Evolutionary conservation across 2,888 invertebrate species (phyloP), one percentile per base, ranked within the genome.

Genomic region (Ctena decussata): DNA sequence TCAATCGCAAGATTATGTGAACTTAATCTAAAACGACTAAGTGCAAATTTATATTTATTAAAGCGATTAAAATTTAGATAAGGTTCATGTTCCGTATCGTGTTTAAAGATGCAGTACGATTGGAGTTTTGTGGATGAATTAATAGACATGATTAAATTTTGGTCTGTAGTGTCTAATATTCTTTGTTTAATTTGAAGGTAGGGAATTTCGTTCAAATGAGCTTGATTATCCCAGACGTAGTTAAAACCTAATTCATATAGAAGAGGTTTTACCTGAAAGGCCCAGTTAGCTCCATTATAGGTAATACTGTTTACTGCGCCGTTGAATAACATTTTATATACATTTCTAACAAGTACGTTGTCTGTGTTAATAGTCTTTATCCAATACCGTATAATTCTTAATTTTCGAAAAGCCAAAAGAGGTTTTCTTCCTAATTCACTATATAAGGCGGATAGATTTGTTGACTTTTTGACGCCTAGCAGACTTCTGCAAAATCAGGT

Each of bases 221-320:
- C 73, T 77, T 65, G 69, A 41, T 72, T 72, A n/a, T 72, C 24
- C 46, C 72, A 72, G 27, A 72, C 44, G 35, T 72, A 18, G 21
- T 5, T n/a, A 53, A 53, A 53, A 5, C 53, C 53, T 15, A 53
- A n/a, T 15, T 5, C 6, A 5, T 53, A 11, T 5, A 53, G 53
- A 5, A 53, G 8, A n/a, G 5, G 8, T 53, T 53, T 53, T 5
- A 53, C 21, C 53, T 53, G 53, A 21, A n/a, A 53, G 5, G 53
- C 53, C 53, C 53, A 53, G 53, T 53, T 53, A 18, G 8, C 5
- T 5, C n/a, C n/a, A 53, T 53, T 53, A n/a, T 53, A 53, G n/a
- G 8, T 53, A 21, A 18, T 53, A 53, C n/a, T 21, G 21, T 8
- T 21, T n/a, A 53, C 18, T 15, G 21, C 21, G n/a, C 21, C 53